Evolutionary conservation across 2,113 vertebrate species (phyloP), one percentile per base, ranked within the genome.

Genomic region (Vireo altiloquus): DNA sequence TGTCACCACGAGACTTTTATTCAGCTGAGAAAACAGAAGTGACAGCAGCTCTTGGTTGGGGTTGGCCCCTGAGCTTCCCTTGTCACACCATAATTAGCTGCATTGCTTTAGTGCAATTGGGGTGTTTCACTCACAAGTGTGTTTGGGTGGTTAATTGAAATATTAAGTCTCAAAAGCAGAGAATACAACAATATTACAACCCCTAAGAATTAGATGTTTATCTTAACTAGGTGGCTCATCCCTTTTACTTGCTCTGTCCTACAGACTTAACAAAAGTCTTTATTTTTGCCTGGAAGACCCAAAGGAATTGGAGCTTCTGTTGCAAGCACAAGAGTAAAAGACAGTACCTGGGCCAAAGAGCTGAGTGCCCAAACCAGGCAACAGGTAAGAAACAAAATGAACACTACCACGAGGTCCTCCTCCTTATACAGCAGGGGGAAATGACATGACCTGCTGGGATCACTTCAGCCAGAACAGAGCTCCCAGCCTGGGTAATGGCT

Each of bases 1-100:
- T 37, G 52, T 88, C 92, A 90, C 64, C 76, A 25, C 0, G 5
- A 87, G 82, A 70, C 28, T 83, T 88, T 52, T 61, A 80, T 49
- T 53, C 88, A 78, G 25, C 44, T 37, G 92, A 90, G 90, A 75
- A 89, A 95, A 24, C 60, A 87, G 83, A 92, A 94, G 79, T 84
- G 95, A 96, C 92, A 94, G 90, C 93, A 94, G 82, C 72, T 87
- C 81, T 69, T 79, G 61, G 72, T 42, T 92, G 86, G 40, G 72
- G 61, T 25, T 82, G 88, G 72, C 88, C 90, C 76, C 76, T 82
- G 71, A 93, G 80, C 88, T 49, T 94, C 37, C 85, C 93, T 77
- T 91, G 75, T 86, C 91, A 95, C 90, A 91, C 82, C 40, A 4
- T 60, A 86, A 95, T 94, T 91, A 79, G 52, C 96, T 53, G 79